Percentiles rank a stretch among this genome's conserved stretches.
phyloP scores from a whole-genome alignment of 2,888 invertebrate species.

The Miltochrista miniata region DNA sequence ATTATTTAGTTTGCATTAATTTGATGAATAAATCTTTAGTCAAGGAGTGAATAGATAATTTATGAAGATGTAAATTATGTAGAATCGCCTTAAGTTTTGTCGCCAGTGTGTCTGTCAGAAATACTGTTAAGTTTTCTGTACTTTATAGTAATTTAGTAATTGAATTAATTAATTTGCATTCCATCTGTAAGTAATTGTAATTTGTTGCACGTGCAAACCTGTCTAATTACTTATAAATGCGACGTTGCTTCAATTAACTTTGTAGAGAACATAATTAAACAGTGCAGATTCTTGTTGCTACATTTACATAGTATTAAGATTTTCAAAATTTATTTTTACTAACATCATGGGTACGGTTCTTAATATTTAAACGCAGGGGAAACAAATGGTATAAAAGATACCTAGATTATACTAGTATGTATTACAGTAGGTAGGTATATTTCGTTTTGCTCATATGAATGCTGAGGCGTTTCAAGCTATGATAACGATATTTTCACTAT shows the following conservation, averaged over 20 bases:
- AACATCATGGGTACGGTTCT: constrained; percentile 10
- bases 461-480: not conserved
- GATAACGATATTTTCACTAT: constrained; percentile 20
- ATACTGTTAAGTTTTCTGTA: constrained; percentile 5
- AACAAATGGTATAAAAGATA: too few species aligned
- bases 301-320: too few species aligned
- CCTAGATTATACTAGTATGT: too few species aligned
- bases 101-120: constrained; percentile 37
- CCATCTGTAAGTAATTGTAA: too few species aligned
- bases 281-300: constrained; percentile 48
- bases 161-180: constrained; percentile 42
- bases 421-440: too few species aligned
- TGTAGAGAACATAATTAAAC: too few species aligned
- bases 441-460: too few species aligned
- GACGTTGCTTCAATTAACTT: too few species aligned
- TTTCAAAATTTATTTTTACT: too few species aligned
- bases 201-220: too few species aligned
- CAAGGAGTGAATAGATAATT: constrained; percentile 24
- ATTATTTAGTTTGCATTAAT: constrained; percentile 40
- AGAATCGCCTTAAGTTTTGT: constrained; percentile 20
- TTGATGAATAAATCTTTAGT: constrained; percentile 29
- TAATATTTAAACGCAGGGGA: not conserved
- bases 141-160: too few species aligned
- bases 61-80: constrained; percentile 29
- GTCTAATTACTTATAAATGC: too few species aligned